Conservation (phyloP, 2,888 invertebrate genomes). For the Lasioglossum calceatum region DNA sequence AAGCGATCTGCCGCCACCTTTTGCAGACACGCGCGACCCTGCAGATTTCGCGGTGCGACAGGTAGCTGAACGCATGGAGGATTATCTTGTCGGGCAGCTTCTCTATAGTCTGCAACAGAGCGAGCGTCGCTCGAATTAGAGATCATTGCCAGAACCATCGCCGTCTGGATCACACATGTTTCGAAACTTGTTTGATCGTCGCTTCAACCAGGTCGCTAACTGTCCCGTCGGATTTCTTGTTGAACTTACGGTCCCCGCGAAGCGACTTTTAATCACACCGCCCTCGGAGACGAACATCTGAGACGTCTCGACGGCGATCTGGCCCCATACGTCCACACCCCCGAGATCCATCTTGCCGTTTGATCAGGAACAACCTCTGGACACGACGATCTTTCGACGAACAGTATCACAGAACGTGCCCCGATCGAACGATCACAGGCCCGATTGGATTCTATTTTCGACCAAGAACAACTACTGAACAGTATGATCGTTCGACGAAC, state of each 20-base stretch:
- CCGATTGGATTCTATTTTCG: neutral
- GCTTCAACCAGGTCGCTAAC: neutral
- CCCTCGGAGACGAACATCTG: slow-evolving; percentile 94
- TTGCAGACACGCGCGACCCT: slow-evolving; percentile 97
- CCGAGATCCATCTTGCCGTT: slow-evolving; percentile 87
- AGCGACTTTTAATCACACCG: slow-evolving; percentile 91
- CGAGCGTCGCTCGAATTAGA: neutral
- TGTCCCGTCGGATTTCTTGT: neutral
- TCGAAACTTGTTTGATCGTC: neutral
- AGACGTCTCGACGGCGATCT: slow-evolving; percentile 94
- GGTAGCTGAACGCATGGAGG: slow-evolving; percentile 96
- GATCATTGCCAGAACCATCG: neutral
- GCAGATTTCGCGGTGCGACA: slow-evolving; percentile 97
- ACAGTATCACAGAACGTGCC: neutral
- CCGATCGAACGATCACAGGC: slow-evolving; percentile 5
- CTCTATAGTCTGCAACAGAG: slow-evolving; percentile 93
- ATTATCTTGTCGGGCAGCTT: slow-evolving; percentile 99
- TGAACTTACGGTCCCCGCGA: slow-evolving; percentile 92
- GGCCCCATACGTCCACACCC: slow-evolving; percentile 93
- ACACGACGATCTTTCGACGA: neutral
- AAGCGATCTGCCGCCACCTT: slow-evolving; percentile 98
- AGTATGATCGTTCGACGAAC: no score
- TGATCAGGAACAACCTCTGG: slow-evolving; percentile 30
- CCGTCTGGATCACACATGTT: neutral
- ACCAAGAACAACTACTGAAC: slow-evolving; percentile 5